A percentile compares a stretch with the other conserved stretches of the same genome.
phyloP scores from a whole-genome alignment of 2,797 vertebrate species.

The Epinephelus malabaricus region DNA sequence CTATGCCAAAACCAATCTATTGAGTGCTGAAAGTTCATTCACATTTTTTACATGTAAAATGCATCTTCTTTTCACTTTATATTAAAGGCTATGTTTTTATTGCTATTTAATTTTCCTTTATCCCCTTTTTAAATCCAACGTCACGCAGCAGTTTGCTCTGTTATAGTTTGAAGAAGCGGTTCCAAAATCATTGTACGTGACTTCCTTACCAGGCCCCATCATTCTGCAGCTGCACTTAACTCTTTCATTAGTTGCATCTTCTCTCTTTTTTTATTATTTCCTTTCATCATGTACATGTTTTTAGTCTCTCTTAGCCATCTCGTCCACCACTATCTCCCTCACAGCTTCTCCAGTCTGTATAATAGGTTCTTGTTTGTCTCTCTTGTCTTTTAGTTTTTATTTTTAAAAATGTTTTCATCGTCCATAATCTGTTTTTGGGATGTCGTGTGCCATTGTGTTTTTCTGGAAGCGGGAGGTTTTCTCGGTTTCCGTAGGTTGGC shows the following conservation, averaged over 20 bases:
- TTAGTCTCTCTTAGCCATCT: slow-evolving; percentile 39
- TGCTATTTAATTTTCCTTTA: slow-evolving; percentile 75
- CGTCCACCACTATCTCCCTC: slow-evolving; percentile 37
- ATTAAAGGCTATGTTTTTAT: slow-evolving; percentile 77
- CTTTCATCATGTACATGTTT: slow-evolving; percentile 49
- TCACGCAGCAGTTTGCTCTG: slow-evolving; percentile 60
- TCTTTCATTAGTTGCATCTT: slow-evolving; percentile 24
- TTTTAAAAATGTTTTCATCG: slow-evolving; percentile 58
- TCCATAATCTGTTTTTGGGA: slow-evolving; percentile 77
- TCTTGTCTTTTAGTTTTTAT: slow-evolving; percentile 44
- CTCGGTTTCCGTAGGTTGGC: slow-evolving; percentile 72
- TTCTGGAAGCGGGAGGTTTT: slow-evolving; percentile 43
- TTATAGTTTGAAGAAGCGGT: slow-evolving; percentile 54
- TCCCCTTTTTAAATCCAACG: slow-evolving; percentile 49
- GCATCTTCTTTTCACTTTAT: slow-evolving; percentile 77
- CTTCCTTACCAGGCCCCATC: slow-evolving; percentile 37
- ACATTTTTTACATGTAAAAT: slow-evolving; percentile 68
- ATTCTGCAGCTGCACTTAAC: slow-evolving; percentile 52
- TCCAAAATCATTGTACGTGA: slow-evolving; percentile 39
- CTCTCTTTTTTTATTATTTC: slow-evolving; percentile 20
- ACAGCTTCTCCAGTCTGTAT: slow-evolving; percentile 51
- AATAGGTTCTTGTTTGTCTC: slow-evolving; percentile 45
- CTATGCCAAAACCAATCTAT: slow-evolving; percentile 79
- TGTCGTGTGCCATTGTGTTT: slow-evolving; percentile 85
- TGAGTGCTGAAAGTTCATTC: slow-evolving; percentile 76